Conservation (phyloP, 2,888 invertebrate genomes). For the Pollenia labialis region DNA sequence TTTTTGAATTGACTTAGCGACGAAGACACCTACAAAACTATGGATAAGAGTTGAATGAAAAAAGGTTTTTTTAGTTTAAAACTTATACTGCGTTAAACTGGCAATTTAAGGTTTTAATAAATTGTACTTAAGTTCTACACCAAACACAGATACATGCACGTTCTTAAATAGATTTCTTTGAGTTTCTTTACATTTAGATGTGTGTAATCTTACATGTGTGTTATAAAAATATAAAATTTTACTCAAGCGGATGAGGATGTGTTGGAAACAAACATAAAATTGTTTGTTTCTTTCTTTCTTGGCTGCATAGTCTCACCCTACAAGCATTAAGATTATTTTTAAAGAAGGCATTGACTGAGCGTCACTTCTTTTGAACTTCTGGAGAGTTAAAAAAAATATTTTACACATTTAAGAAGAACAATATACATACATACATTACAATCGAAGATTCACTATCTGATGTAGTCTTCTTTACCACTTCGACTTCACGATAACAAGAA, state of each 20-base stretch:
- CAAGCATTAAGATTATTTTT: neutral
- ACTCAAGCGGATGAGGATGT: constrained; percentile 33
- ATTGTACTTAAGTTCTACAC: constrained; percentile 9
- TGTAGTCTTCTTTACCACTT: too few relatives aligned
- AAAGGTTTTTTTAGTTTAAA: constrained; percentile 5
- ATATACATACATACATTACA: too few relatives aligned
- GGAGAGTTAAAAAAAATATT: too few relatives aligned
- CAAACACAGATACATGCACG: neutral
- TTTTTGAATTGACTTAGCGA: constrained; percentile 2
- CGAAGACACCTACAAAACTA: constrained; percentile 7
- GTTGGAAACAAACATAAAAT: constrained; percentile 3
- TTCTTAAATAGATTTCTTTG: too few relatives aligned
- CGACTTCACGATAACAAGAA: too few relatives aligned
- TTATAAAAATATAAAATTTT: neutral
- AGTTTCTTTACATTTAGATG: neutral
- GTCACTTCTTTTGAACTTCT: too few relatives aligned
- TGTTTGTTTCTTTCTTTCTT: neutral
- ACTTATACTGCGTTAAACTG: constrained; percentile 61
- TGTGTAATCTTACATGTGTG: neutral
- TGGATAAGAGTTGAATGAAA: neutral
- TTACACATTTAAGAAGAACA: too few relatives aligned
- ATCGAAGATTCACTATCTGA: too few relatives aligned
- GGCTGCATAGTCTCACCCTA: neutral
- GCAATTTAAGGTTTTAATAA: constrained; percentile 59
- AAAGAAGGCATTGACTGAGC: too few relatives aligned